Base-by-base conservation (phyloP, 1,140 invertebrate species). In the Trichogramma pretiosum region DNA sequence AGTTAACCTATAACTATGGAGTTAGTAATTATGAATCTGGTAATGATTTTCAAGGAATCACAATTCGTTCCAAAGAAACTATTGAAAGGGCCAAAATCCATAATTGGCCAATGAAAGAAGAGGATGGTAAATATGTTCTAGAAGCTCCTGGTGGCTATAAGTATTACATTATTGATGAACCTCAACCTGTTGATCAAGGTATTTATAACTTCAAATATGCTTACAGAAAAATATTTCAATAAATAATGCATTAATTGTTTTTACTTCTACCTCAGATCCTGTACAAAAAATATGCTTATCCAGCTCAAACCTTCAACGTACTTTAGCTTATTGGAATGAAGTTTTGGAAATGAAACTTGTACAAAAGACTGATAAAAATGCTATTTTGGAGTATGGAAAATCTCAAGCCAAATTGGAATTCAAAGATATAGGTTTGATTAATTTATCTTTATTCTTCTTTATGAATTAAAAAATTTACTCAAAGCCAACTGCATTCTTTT, bases 1-100 rank as follows among this genome's bases (percentile, higher is more conserved):
- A 99, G 70, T 73, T 99, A 5, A 98, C 94, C 14, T 99, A 98
- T 62, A 99, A 98, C 63, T 99, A 98, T 75, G 91, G 89, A 17
- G 80, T 98, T 17, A 81, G 82, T 54, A 69, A 75, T 46, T 98
- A 98, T 63, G 80, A 88, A 54, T 65, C 77, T 52, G 80, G 93
- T 40, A 96, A 96, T 75, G 93, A 96, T 71, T 95, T 93, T 62
- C 70, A 79, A 42, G 89, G 90, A 14, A 83, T 97, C 10, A 89
- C 86, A 18, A 84, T 97, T 30, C 76, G 82, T 60, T 92, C 89
- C 0, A 82, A 77, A 46, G 81, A 86, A 62, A 76, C 78, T 18
- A 68, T 94, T 37, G 73, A 86, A 52, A 79, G 85, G 59, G 89
- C 88, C 10, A 77, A 77, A 43, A 59, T 75, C 8, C 60, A 73